phyloP scores from a whole-genome alignment of 2,888 invertebrate species.

The Dryocosmus kuriphilus region DNA sequence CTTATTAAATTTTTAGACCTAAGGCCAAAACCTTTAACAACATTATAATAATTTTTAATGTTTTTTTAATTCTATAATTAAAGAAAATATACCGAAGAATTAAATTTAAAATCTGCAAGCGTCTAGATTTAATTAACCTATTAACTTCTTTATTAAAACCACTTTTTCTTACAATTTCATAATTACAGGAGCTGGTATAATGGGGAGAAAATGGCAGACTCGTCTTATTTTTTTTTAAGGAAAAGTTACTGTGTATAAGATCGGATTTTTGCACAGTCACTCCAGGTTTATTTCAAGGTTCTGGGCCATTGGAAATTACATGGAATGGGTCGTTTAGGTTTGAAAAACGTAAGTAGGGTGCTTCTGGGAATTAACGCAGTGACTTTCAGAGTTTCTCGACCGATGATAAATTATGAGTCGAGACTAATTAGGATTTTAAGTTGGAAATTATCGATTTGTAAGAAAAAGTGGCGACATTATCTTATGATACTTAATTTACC shows the following conservation, averaged over 20 bases:
- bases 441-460: neutral
- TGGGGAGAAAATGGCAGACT: neutral
- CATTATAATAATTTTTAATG: neutral
- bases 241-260: conserved; percentile 7
- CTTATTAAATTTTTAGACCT: no score
- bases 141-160: neutral
- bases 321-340: conserved; percentile 23
- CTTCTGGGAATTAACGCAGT: conserved; percentile 18
- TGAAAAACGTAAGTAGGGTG: conserved; percentile 19
- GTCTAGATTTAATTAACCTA: neutral
- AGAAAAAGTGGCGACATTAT: neutral
- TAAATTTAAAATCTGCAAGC: neutral
- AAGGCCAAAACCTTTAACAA: no score
- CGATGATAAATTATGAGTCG: conserved; percentile 2
- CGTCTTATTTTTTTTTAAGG: neutral
- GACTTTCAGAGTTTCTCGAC: conserved; percentile 8
- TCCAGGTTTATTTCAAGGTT: conserved; percentile 22
- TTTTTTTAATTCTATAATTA: neutral
- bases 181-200: neutral
- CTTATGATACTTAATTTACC: neutral
- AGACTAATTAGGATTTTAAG: conserved; percentile 1
- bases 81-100: neutral
- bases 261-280: conserved; percentile 17
- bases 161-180: neutral
- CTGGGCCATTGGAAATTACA: conserved; percentile 29